Evolutionary conservation across 92 coral and sea anemone species (phyloP), one percentile per base, ranked within the genome.

Genomic region (Galaxea fascicularis): DNA sequence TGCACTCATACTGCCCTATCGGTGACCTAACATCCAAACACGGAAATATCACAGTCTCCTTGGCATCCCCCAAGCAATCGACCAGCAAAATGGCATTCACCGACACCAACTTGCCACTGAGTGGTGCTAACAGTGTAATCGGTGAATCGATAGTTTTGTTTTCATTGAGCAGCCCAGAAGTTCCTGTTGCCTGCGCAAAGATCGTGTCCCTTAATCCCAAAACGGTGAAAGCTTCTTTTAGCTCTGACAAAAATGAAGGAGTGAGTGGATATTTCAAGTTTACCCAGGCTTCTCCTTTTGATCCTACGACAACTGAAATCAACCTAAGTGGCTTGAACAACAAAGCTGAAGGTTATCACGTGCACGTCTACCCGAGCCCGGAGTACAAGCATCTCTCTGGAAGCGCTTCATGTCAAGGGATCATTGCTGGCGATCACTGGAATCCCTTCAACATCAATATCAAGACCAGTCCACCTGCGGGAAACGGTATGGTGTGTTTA

Each of bases 291-390:
- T 96, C 99, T 6, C 98, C 98, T 29, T 91, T 96, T 83, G 98
- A 93, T 62, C 91, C 95, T 26, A 91, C 99, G 0, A 56, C 65
- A 65, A 92, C 91, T 12, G 83, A 88, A 20, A 85, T 92, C 51
- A 58, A 73, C 25, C 78, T 96, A 15, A 80, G 44, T 46, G 94
- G 90, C 52, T 82, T 96, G 11, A 58, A 71, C 3, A 73, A 77
- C 1, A 79, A 65, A 68, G 97, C 99, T 13, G 79, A 91, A 51
- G 95, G 95, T 0, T 96, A 86, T 63, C 99, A 96, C 69, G 94
- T 96, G 0, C 99, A 96, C 76, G 93, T 86, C 24, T 96, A 85
- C 77, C 94, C 95, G 54, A 94, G 93, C 59, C 98, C 98, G 8
- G 28, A 78, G 44, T 92, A 94, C 73, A 89, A 84, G 80, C 44